These are phyloP conservation scores for Eupsittula cactorum DNA, from an alignment of 2,113 vertebrate species.

Conservation along the genomic window DNA sequence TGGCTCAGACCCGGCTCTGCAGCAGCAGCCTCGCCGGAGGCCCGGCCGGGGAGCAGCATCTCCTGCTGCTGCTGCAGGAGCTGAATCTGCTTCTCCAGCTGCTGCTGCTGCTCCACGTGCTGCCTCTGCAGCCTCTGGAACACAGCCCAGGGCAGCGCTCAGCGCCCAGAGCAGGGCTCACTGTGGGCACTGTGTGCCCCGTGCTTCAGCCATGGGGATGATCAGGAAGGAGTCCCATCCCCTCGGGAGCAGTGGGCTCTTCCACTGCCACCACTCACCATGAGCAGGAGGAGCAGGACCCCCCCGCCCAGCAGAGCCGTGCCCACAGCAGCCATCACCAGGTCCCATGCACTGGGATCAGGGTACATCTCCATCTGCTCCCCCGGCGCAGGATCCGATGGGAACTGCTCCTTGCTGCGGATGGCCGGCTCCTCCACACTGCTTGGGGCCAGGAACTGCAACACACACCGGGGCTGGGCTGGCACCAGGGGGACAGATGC, in stretches of 20 bases:
- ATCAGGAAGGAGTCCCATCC: no score
- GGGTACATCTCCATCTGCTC: constrained; percentile 50
- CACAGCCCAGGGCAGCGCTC: fast-evolving
- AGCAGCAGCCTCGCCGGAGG: neutral
- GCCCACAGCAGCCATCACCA: constrained; percentile 69
- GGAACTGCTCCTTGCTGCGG: neutral
- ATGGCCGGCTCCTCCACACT: neutral
- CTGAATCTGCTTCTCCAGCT: constrained; percentile 74
- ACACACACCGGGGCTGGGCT: neutral
- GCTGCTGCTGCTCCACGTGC: constrained; percentile 71
- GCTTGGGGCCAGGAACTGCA: constrained; percentile 62
- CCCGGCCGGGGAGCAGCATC: neutral
- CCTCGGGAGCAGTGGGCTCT: fast-evolving
- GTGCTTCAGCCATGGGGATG: neutral
- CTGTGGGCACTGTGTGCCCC: no score
- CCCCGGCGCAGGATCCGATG: neutral
- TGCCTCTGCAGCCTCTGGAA: constrained; percentile 66
- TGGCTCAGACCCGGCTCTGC: neutral
- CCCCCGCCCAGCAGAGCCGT: constrained; percentile 85
- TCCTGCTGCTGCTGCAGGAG: constrained; percentile 63
- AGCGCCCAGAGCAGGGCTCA: neutral
- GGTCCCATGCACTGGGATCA: constrained; percentile 73
- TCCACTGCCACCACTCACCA: constrained; percentile 45
- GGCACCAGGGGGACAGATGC: neutral
- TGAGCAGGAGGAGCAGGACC: constrained; percentile 78